These are phyloP conservation scores for Pentalonia nigronervosa DNA, from an alignment of 1,140 invertebrate species.

Conservation along the genomic window DNA sequence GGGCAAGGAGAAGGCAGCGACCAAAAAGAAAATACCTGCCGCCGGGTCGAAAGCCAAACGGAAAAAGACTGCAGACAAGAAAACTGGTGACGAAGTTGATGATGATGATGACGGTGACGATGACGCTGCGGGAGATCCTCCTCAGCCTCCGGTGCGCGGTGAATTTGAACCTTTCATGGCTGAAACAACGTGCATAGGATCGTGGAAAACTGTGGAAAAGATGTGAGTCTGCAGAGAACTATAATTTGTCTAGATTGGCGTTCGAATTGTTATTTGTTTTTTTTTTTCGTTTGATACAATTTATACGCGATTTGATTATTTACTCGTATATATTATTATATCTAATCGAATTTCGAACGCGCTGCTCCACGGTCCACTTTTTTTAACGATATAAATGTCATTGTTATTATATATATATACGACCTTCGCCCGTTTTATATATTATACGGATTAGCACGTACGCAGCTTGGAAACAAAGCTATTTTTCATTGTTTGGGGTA, in stretches of 20 bases:
- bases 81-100: not conserved
- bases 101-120: constrained; percentile 19
- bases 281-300: not conserved
- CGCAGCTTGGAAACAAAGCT: not conserved
- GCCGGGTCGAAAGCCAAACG: constrained; percentile 14
- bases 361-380: not conserved
- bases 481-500: constrained; percentile 11
- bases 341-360: not conserved
- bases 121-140: not conserved
- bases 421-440: not conserved
- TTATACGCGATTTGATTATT: not conserved
- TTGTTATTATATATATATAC: not conserved
- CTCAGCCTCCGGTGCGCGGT: not conserved
- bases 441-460: not conserved
- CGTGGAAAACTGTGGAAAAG: constrained; percentile 52
- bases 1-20: constrained; percentile 61
- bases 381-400: constrained; percentile 1
- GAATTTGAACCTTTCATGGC: constrained; percentile 51
- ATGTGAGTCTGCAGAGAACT: constrained; percentile 1
- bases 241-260: not conserved
- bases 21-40: not conserved
- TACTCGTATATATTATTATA: not conserved
- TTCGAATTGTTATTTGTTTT: not conserved
- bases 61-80: not conserved
- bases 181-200: constrained; percentile 44